Evolutionary conservation across 1,140 invertebrate genomes (phyloP), one percentile per base, ranked within the genome.

Genomic region (Papilio helenus): DNA sequence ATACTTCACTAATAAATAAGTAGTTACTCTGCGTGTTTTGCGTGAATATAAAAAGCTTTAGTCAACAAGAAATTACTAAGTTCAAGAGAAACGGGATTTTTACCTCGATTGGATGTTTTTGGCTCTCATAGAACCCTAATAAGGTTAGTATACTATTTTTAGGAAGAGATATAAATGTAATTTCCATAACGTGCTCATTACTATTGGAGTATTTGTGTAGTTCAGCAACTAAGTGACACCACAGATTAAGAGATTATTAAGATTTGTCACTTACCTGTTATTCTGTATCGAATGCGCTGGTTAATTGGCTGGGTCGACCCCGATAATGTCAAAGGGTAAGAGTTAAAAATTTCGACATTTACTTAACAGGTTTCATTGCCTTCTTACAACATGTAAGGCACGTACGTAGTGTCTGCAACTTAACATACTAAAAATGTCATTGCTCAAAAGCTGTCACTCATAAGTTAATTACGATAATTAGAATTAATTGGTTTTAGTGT

Each of bases 331-430:
- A 77, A 77, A 77, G 76, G 76, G 74, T 77, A 65, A 65, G 23
- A 77, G 76, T 77, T 77, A 77, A 77, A 77, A 77, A 77, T 77
- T 77, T 65, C 76, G 76, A 77, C 76, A 77, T 77, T 77, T 61
- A 77, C 76, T 65, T 61, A 61, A 77, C 76, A 77, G 34, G 55
- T 77, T 77, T 61, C 58, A 23, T 61, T 77, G 55, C 76, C 55
- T 58, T 77, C 55, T 77, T 77, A 77, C 76, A 61, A 77, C 26
- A 61, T 58, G 18, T 61, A 61, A 58, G 29, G 34, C 26, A 65
- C 76, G n/a, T 29, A 68, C 3, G 3, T 61, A 12, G 58, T 61
- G 23, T 29, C 61, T 68, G 61, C 26, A 29, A 68, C 23, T 68
- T 68, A 65, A 26, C 29, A 39, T 77, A 61, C 29, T 76, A 77